Conservation (phyloP, 1,140 invertebrate species). For the Lanistes nyassanus region DNA sequence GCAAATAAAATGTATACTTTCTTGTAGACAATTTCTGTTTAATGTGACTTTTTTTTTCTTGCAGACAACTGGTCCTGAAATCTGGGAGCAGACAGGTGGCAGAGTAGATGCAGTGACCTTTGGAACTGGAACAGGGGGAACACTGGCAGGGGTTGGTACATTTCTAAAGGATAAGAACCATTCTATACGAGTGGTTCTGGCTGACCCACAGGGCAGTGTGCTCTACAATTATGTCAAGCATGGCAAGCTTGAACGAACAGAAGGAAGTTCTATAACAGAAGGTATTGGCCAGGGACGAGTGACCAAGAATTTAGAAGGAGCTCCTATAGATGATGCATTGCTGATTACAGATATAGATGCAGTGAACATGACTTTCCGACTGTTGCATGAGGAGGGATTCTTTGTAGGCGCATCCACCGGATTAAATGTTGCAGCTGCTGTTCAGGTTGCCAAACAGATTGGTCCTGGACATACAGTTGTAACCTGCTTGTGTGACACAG, state of each 20-base stretch:
- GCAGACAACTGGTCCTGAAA: conserved; percentile 69
- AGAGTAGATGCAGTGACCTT: conserved; percentile 66
- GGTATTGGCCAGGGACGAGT: conserved; percentile 67
- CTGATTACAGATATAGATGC: conserved; percentile 59
- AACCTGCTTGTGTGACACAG: conserved; percentile 66
- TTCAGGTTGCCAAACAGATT: conserved; percentile 58
- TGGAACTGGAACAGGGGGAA: conserved; percentile 66
- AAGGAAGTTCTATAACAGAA: conserved; percentile 65
- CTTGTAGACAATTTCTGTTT: too few species aligned
- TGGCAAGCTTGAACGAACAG: conserved; percentile 63
- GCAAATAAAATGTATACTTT: too few species aligned
- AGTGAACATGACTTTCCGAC: conserved; percentile 63
- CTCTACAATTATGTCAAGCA: conserved; percentile 65
- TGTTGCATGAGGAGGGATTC: conserved; percentile 66
- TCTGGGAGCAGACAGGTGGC: conserved; percentile 68
- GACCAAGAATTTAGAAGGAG: conserved; percentile 63
- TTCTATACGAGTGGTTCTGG: conserved; percentile 60
- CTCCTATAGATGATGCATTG: conserved; percentile 64
- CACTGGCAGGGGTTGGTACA: conserved; percentile 61
- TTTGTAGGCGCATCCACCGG: conserved; percentile 67
- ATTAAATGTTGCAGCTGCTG: conserved; percentile 64
- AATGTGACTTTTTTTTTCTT: not conserved
- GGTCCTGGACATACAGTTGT: conserved; percentile 66
- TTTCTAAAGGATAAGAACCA: conserved; percentile 65
- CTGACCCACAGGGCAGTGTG: conserved; percentile 67